Conservation (phyloP, 2,888 invertebrate genomes). For the Timandra comae region DNA sequence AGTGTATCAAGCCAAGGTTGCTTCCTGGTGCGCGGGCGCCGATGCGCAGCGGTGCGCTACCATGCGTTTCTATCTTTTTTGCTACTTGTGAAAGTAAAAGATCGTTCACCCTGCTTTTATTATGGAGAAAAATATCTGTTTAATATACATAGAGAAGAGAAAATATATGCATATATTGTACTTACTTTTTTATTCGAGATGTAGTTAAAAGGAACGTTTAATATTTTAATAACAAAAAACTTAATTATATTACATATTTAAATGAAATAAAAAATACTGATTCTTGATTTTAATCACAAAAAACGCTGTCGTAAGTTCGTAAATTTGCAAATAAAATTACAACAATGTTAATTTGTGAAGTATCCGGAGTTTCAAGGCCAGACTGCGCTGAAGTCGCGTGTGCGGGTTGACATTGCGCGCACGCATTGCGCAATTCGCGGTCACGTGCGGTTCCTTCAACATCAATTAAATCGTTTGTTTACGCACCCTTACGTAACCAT, state of each 20-base stretch:
- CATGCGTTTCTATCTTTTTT: conserved; percentile 18
- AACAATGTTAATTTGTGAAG: no score
- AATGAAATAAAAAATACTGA: no score
- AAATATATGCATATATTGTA: no score
- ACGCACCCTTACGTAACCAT: conserved; percentile 4
- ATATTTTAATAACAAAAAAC: no score
- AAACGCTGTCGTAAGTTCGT: no score
- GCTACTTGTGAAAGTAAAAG: conserved; percentile 24
- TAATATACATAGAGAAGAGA: no score
- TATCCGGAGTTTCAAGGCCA: no score
- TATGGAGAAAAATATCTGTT: conserved; percentile 11
- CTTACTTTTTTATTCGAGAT: no score
- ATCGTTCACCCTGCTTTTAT: conserved; percentile 22
- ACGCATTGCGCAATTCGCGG: conserved; percentile 43
- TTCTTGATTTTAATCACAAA: no score
- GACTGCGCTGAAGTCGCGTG: conserved; percentile 23
- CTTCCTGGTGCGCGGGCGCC: conserved; percentile 62
- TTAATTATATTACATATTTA: no score
- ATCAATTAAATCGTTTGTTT: not conserved
- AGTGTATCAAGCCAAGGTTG: conserved; percentile 57
- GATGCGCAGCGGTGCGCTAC: conserved; percentile 31
- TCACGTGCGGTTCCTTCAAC: conserved; percentile 36
- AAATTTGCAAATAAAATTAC: no score
- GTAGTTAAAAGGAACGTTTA: no score
- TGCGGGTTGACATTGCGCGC: conserved; percentile 44